These are phyloP conservation scores for Syngnathus floridae DNA, from an alignment of 2,113 vertebrate genomes.

Conservation along the genomic window DNA sequence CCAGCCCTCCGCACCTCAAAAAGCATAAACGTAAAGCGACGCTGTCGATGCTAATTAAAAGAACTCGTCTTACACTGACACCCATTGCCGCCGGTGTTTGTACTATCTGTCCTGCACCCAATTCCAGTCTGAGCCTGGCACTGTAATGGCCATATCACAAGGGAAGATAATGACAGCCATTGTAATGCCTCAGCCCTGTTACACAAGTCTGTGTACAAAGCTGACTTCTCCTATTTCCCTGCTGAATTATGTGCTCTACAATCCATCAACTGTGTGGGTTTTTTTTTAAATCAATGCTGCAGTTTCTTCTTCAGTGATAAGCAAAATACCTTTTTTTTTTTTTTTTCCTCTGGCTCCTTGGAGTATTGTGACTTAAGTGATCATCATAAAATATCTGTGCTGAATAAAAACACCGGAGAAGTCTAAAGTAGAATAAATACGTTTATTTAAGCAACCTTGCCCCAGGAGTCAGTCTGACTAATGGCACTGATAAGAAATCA, in stretches of 20 bases:
- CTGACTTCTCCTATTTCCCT: slow-evolving; percentile 33
- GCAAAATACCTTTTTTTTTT: not conserved
- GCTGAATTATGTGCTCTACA: slow-evolving; percentile 9
- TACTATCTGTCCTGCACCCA: slow-evolving; percentile 1
- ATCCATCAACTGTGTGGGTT: not conserved
- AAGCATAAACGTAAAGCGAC: slow-evolving; percentile 10
- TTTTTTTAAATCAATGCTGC: slow-evolving; percentile 4
- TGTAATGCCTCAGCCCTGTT: slow-evolving; percentile 32
- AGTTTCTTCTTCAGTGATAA: not conserved
- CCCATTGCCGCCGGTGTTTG: slow-evolving; percentile 6
- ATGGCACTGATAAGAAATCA: slow-evolving; percentile 26
- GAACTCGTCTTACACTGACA: slow-evolving; percentile 13
- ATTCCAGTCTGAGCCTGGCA: slow-evolving; percentile 30
- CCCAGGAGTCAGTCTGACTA: slow-evolving; percentile 23
- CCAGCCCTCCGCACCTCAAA: slow-evolving; percentile 7
- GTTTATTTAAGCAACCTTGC: slow-evolving; percentile 38
- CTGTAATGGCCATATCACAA: slow-evolving; percentile 13
- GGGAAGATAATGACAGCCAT: slow-evolving; percentile 37
- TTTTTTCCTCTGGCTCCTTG: not conserved
- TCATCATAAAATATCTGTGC: slow-evolving; percentile 5
- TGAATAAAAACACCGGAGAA: slow-evolving; percentile 29
- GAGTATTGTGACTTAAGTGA: not conserved
- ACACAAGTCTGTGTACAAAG: slow-evolving; percentile 30
- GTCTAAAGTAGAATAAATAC: not conserved
- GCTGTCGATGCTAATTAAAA: slow-evolving; percentile 13